These are phyloP conservation scores for Meloidogyne floridensis DNA, from an alignment of 1,140 invertebrate species.

Conservation along the genomic window DNA sequence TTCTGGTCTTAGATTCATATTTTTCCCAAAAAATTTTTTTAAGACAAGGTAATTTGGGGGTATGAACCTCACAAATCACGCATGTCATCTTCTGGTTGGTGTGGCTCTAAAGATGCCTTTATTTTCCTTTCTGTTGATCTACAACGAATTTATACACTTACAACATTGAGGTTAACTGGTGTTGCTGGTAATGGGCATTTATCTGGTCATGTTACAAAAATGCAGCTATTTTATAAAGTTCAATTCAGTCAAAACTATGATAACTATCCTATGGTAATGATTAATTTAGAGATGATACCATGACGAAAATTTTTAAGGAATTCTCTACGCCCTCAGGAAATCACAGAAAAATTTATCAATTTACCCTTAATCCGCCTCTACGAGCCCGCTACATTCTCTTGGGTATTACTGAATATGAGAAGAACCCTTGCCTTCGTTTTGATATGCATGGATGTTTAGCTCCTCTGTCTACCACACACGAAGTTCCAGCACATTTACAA, in stretches of 20 bases:
- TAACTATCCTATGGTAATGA: conserved; percentile 79
- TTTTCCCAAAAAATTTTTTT: neutral
- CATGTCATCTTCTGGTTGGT: conserved; percentile 64
- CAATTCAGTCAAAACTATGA: conserved; percentile 88
- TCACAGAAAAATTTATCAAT: conserved; percentile 91
- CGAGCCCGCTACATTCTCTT: conserved; percentile 88
- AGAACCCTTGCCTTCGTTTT: conserved; percentile 92
- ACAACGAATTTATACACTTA: conserved; percentile 83
- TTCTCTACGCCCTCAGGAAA: conserved; percentile 75
- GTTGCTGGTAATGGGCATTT: conserved; percentile 61
- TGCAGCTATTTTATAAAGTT: conserved; percentile 94
- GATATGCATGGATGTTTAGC: conserved; percentile 90
- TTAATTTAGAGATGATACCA: no score
- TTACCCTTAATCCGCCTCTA: conserved; percentile 87
- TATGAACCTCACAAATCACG: conserved; percentile 64
- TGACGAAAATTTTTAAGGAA: conserved; percentile 41
- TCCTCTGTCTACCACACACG: conserved; percentile 58
- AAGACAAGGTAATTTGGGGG: conserved; percentile 54
- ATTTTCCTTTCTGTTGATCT: conserved; percentile 92
- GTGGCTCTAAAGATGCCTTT: conserved; percentile 81
- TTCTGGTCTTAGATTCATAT: conserved; percentile 71
- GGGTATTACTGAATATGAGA: conserved; percentile 89
- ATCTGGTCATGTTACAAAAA: conserved; percentile 75
- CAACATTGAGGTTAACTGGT: conserved; percentile 68
- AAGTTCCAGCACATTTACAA: conserved; percentile 63